phyloP scores from a whole-genome alignment of 2,888 invertebrate genomes.

The Drosophila diplacantha region DNA sequence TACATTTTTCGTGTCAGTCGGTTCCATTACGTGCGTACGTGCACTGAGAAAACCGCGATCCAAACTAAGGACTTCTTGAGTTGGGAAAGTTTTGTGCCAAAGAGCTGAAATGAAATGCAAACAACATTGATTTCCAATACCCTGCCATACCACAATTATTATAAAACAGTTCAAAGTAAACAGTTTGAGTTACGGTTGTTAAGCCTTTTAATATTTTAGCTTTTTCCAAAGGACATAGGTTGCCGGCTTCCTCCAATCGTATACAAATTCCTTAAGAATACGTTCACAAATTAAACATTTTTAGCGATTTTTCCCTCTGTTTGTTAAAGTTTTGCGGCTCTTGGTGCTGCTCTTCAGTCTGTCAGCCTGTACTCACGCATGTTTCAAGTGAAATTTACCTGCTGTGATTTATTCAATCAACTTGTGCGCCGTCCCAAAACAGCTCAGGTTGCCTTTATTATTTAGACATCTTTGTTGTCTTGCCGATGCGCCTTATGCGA shows the following conservation, averaged over 20 bases:
- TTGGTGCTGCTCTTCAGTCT: background rate
- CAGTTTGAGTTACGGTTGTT: background rate
- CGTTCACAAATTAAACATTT: too few relatives aligned
- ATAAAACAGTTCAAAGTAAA: background rate
- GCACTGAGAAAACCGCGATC: background rate
- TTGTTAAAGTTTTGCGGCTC: background rate
- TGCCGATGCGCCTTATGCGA: slow-evolving; percentile 54
- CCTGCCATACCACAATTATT: background rate
- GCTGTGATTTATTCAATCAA: slow-evolving; percentile 69
- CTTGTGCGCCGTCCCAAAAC: slow-evolving; percentile 55
- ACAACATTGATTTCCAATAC: background rate
- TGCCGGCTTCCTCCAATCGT: background rate
- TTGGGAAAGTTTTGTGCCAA: background rate
- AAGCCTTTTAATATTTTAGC: background rate
- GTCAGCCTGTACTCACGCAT: slow-evolving; percentile 36
- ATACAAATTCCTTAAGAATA: background rate
- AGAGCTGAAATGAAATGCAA: background rate
- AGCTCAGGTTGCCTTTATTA: slow-evolving; percentile 62
- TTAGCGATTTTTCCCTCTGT: background rate
- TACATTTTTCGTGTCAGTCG: slow-evolving; percentile 55
- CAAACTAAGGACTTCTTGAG: background rate
- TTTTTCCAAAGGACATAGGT: background rate
- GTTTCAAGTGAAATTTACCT: slow-evolving; percentile 46
- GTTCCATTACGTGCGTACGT: slow-evolving; percentile 37
- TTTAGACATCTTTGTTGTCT: slow-evolving; percentile 58